Conservation (phyloP, 1,140 invertebrate genomes). For the Scaptomyza montana region DNA sequence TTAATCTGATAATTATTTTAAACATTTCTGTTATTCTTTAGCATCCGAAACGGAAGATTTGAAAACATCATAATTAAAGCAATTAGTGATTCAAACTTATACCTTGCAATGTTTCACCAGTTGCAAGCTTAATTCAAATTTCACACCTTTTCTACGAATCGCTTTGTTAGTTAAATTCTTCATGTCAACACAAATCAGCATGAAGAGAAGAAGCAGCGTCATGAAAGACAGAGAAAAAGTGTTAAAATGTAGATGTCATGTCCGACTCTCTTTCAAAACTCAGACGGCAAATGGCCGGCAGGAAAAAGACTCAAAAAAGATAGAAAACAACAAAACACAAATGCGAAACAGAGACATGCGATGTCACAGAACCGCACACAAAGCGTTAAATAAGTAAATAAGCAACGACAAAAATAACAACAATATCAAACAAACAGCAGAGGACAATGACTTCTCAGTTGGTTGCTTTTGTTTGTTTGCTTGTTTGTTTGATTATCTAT, state of each 20-base stretch:
- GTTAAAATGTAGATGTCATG: constrained; percentile 75
- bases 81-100: constrained; percentile 7
- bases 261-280: constrained; percentile 37
- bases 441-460: constrained; percentile 40
- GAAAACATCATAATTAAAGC: neutral
- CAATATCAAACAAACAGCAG: constrained; percentile 21
- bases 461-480: constrained; percentile 48
- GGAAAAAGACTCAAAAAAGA: neutral
- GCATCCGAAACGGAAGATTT: neutral
- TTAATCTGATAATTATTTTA: no score
- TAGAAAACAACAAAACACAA: constrained; percentile 21
- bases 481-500: constrained; percentile 23
- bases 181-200: constrained; percentile 51
- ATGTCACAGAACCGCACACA: constrained; percentile 66
- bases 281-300: constrained; percentile 10
- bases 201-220: neutral
- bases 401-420: constrained; percentile 47
- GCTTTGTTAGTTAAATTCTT: constrained; percentile 35
- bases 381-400: constrained; percentile 77
- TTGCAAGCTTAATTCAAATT: constrained; percentile 3
- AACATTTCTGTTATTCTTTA: no score
- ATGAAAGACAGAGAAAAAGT: constrained; percentile 57
- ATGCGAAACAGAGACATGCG: constrained; percentile 42
- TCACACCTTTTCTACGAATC: constrained; percentile 20
- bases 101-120: constrained; percentile 1